Base-by-base conservation (phyloP, 2,797 vertebrate species). In the Mallotus villosus region DNA sequence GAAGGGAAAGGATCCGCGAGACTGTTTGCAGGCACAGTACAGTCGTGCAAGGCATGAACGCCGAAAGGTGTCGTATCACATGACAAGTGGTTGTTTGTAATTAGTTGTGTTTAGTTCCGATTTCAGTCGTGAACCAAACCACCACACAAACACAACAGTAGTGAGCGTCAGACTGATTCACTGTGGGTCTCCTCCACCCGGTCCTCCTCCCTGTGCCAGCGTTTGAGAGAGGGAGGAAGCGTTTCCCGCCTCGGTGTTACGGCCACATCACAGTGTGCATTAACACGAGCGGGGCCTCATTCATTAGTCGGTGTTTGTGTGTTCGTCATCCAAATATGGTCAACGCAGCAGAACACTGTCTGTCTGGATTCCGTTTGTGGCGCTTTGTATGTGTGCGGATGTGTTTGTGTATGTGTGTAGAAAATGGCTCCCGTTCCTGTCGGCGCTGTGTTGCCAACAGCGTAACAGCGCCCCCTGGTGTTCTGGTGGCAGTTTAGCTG, bases 351-450 rank as follows among this genome's bases (percentile, higher is more conserved):
- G 70, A n/a, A 53, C 12, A 17, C 49, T 51, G 49, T 37, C 77
- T 27, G 78, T 69, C 79, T 80, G 64, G 51, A 27, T 60, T 75
- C 73, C 69, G n/a, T 82, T 66, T 76, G 78, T 66, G 73, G 70
- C 63, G 27, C 65, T 67, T 12, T n/a, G 14, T 67, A 7, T 59
- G n/a, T 57, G 55, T 57, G 19, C 12, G 55, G 9, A 12, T 19
- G 55, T 57, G 55, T 19, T 19, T 57, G 53, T 17, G 46, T 80
- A 7, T 60, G 37, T 24, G 37, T 55, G 73, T 66, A 85, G 87
- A 91, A 93, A 93, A 93, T 91, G 91, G 88, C 91, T 91, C 80
- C 91, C 71, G 46, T 73, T 79, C 2, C 46, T 76, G 2, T 67
- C 60, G 67, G 19, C 29, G 63, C 66, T 67, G 16, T 37, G 61